Conservation (phyloP, 2,113 vertebrate genomes). For the Aramus guarauna region DNA sequence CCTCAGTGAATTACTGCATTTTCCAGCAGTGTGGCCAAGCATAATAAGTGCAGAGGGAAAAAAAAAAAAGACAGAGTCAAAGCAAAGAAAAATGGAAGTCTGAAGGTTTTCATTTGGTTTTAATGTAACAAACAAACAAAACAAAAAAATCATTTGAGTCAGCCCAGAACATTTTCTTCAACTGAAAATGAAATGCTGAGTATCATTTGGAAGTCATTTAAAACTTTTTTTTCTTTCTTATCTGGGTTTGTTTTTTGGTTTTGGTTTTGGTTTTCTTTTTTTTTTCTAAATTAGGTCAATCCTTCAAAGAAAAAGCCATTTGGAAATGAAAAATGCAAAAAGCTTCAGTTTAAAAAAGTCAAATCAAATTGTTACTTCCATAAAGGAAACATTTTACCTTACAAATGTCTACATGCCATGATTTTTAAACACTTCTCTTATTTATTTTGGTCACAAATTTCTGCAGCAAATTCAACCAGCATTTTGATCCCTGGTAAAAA, state of each 20-base stretch:
- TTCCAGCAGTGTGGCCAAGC: constrained; percentile 41
- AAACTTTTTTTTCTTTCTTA: not conserved
- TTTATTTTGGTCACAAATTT: not conserved
- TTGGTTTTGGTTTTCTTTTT: too few relatives aligned
- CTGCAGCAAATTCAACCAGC: not conserved
- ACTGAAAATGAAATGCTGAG: not conserved
- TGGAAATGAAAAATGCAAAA: not conserved
- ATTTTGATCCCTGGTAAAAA: not conserved
- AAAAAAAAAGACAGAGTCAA: constrained; percentile 15
- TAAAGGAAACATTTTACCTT: not conserved
- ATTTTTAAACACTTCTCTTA: not conserved
- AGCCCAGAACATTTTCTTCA: constrained; percentile 13
- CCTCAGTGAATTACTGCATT: constrained; percentile 47
- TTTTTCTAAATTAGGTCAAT: not conserved
- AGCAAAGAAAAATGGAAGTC: not conserved
- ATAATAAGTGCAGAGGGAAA: constrained; percentile 4
- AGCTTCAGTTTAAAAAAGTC: not conserved
- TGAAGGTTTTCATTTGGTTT: constrained; percentile 43
- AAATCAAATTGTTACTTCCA: not conserved
- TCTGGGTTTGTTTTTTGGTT: not conserved
- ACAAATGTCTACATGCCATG: not conserved
- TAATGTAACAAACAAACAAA: constrained; percentile 27
- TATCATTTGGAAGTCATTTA: constrained; percentile 3
- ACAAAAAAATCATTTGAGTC: not conserved
- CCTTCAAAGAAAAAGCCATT: constrained; percentile 2